Percentiles rank a stretch among this genome's conserved stretches.
Evolutionary conservation across 2,888 invertebrate species (phyloP).

Genomic region (Petrolisthes manimaculis): DNA sequence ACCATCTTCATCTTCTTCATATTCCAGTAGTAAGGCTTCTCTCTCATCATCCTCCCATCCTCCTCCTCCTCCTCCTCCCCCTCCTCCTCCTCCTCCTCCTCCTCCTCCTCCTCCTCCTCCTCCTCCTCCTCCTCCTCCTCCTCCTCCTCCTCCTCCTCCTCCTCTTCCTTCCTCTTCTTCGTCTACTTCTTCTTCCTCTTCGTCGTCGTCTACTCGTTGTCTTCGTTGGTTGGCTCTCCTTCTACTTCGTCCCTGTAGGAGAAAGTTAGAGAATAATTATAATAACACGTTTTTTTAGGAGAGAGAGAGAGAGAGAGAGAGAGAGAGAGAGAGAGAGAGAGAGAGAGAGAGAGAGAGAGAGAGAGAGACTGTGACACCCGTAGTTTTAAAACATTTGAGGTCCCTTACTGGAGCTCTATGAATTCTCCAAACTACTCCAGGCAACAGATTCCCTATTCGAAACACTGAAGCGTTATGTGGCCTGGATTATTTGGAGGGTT

Average conservation of each 20-base stretch:
- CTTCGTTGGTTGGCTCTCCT: neutral
- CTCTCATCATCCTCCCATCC: too few relatives aligned
- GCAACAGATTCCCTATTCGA: too few relatives aligned
- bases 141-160: neutral
- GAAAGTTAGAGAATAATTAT: neutral
- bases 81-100: neutral
- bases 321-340: neutral
- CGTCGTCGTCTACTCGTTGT: neutral
- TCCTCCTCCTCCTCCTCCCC: neutral
- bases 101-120: neutral
- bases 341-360: neutral
- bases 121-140: neutral
- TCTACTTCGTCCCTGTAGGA: neutral
- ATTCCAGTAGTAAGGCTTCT: too few relatives aligned
- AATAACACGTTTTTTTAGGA: neutral
- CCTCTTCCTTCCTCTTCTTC: neutral
- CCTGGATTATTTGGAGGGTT: too few relatives aligned
- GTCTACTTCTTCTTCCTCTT: neutral
- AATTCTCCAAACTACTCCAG: too few relatives aligned
- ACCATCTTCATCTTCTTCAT: neutral
- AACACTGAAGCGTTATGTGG: too few relatives aligned
- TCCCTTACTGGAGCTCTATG: too few relatives aligned
- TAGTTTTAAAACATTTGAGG: too few relatives aligned
- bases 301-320: constrained; percentile 5
- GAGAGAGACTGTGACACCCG: too few relatives aligned